These are phyloP conservation scores for Allobates femoralis DNA, from an alignment of 2,797 vertebrate species.

Conservation along the genomic window DNA sequence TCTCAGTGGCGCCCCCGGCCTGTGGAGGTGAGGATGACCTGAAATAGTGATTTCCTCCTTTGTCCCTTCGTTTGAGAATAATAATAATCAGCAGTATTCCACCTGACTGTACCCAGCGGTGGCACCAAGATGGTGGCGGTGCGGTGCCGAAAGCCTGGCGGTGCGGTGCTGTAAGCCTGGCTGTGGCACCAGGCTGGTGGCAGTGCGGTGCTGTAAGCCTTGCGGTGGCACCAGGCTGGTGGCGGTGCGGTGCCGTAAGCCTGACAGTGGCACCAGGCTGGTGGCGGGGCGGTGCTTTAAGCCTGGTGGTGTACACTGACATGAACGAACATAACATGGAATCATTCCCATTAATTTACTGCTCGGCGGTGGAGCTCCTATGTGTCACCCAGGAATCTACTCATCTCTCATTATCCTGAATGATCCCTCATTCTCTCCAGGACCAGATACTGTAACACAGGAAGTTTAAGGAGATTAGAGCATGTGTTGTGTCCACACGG, in stretches of 20 bases:
- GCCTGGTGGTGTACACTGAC: background rate
- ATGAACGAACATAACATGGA: background rate
- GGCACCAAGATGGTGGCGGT: background rate
- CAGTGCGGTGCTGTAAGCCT: too few relatives aligned
- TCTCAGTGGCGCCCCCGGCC: background rate
- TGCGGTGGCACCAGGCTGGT: background rate
- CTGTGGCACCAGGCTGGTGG: background rate
- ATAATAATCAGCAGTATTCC: background rate
- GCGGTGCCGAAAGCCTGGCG: background rate
- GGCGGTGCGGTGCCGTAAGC: too few relatives aligned
- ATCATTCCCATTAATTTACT: background rate
- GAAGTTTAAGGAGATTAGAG: slow-evolving; percentile 52
- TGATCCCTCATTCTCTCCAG: slow-evolving; percentile 15
- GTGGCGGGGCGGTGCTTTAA: background rate
- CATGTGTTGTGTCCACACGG: slow-evolving; percentile 44
- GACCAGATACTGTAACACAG: slow-evolving; percentile 39
- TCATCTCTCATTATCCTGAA: slow-evolving; percentile 44
- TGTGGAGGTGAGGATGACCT: background rate
- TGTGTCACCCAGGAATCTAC: slow-evolving; percentile 47
- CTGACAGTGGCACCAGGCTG: too few relatives aligned
- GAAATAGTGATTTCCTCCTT: background rate
- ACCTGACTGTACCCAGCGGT: background rate
- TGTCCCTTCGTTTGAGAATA: background rate
- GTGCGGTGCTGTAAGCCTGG: background rate
- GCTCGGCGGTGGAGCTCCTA: background rate